These are phyloP conservation scores for Drosophila gaucha DNA, from an alignment of 2,888 invertebrate species.

Conservation along the genomic window DNA sequence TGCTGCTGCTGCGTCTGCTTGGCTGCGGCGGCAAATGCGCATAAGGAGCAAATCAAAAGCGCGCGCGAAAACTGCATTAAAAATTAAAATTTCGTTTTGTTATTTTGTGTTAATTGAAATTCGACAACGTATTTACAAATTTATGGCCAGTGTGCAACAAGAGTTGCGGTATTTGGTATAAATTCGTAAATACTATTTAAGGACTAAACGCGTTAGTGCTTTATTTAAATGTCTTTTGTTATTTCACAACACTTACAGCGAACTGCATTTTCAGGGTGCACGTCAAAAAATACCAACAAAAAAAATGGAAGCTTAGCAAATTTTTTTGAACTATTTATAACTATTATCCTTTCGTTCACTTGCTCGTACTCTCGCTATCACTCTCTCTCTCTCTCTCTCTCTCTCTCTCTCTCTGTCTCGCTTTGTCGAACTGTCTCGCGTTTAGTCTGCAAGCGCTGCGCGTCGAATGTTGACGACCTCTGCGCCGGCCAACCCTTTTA, in stretches of 20 bases:
- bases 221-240: background rate
- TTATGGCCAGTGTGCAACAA: slow-evolving; percentile 9
- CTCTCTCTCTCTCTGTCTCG: slow-evolving; percentile 5
- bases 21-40: slow-evolving; percentile 14
- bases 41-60: slow-evolving; percentile 33
- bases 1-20: slow-evolving; percentile 18
- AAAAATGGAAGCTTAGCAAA: slow-evolving; percentile 23
- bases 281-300: slow-evolving; percentile 29
- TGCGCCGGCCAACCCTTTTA: slow-evolving; percentile 69
- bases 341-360: slow-evolving; percentile 45
- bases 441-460: slow-evolving; percentile 52
- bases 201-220: slow-evolving; percentile 14
- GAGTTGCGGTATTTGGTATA: slow-evolving; percentile 4
- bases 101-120: slow-evolving; percentile 3
- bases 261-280: slow-evolving; percentile 47
- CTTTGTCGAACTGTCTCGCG: slow-evolving; percentile 20
- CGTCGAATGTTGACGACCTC: slow-evolving; percentile 69
- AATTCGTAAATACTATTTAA: background rate
- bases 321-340: slow-evolving; percentile 13
- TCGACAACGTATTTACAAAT: background rate
- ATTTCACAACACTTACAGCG: slow-evolving; percentile 56
- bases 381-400: background rate
- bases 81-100: slow-evolving; percentile 12
- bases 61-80: slow-evolving; percentile 50
- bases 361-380: slow-evolving; percentile 1